These are phyloP conservation scores for Epirrita christyi DNA, from an alignment of 2,888 invertebrate species.

Conservation along the genomic window DNA sequence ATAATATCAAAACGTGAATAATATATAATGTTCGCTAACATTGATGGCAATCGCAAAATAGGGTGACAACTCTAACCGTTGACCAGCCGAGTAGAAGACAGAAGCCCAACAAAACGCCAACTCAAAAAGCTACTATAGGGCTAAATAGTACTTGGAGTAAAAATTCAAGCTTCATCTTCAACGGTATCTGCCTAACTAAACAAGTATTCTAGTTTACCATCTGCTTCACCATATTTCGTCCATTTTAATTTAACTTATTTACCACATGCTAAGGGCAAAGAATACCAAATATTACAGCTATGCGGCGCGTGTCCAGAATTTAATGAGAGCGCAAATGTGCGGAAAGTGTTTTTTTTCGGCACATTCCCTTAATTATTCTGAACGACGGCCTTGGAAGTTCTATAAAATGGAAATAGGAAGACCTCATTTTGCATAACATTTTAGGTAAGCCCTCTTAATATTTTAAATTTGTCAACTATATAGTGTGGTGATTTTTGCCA, in stretches of 20 bases:
- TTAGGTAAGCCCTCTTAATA: neutral
- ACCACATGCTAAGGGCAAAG: constrained; percentile 41
- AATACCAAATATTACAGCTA: too few species aligned
- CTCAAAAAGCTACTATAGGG: too few species aligned
- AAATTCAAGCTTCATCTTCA: too few species aligned
- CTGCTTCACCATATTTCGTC: constrained; percentile 4
- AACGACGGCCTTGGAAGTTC: constrained; percentile 44
- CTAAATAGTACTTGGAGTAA: too few species aligned
- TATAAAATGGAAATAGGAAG: constrained; percentile 1
- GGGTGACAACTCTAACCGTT: too few species aligned
- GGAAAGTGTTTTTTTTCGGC: constrained; percentile 59
- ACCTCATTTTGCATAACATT: neutral
- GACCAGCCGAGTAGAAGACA: too few species aligned
- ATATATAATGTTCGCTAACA: too few species aligned
- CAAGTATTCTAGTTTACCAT: neutral
- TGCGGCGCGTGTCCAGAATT: constrained; percentile 69
- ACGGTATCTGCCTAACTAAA: too few species aligned
- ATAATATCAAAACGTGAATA: too few species aligned
- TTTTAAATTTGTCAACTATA: neutral
- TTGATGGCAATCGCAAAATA: too few species aligned
- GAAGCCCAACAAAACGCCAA: too few species aligned
- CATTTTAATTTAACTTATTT: constrained; percentile 7
- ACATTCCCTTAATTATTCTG: constrained; percentile 70
- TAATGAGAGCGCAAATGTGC: constrained; percentile 67
- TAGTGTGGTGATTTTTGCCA: too few species aligned